Evolutionary conservation across 2,113 vertebrate species (phyloP).

Genomic region (Melanocharis versteri): DNA sequence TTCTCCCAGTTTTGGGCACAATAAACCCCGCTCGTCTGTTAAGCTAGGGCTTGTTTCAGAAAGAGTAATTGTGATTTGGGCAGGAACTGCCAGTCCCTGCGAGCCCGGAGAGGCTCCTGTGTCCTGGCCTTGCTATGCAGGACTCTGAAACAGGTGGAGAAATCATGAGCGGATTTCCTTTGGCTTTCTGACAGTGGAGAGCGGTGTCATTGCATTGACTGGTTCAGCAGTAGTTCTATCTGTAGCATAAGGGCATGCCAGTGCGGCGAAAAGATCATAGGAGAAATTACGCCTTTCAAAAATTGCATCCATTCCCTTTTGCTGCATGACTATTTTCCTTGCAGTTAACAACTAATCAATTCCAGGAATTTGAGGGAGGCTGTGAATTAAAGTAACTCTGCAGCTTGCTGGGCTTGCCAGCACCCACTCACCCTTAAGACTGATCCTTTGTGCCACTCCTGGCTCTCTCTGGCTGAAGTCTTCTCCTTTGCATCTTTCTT

Average conservation of each 20-base stretch:
- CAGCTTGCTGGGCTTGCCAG: not conserved
- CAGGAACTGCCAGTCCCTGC: not conserved
- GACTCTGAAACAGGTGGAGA: not conserved
- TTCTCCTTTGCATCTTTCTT: conserved; percentile 5
- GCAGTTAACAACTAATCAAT: not conserved
- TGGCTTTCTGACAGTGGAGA: not conserved
- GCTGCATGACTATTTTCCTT: not conserved
- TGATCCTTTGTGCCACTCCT: not conserved
- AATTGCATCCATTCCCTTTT: not conserved
- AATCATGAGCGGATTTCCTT: not conserved
- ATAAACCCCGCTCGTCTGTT: not conserved
- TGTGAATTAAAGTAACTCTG: not conserved
- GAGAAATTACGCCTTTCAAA: not conserved
- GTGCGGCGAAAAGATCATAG: not conserved
- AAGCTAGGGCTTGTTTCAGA: not conserved
- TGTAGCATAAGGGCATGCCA: not conserved
- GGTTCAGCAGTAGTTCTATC: not conserved
- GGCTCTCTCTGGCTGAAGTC: not conserved
- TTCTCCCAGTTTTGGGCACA: not conserved
- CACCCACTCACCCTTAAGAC: not conserved
- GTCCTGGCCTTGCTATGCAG: not conserved
- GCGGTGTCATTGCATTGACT: not conserved
- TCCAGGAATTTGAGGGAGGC: not conserved
- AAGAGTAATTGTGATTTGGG: not conserved
- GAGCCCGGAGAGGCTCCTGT: not conserved